Conservation (phyloP, 2,888 invertebrate species). For the Adelognathus sp. region DNA sequence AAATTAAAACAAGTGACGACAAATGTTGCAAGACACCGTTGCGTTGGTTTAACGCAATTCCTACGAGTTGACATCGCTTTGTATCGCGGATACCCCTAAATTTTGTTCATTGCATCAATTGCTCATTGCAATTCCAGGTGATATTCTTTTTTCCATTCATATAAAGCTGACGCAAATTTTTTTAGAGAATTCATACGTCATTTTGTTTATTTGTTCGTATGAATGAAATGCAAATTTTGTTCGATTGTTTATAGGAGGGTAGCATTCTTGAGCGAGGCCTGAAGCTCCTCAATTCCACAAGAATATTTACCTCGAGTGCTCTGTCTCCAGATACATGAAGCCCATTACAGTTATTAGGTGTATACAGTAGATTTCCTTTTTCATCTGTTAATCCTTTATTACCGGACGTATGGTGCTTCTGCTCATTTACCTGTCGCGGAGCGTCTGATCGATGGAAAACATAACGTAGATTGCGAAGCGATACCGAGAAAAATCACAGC, state of each 20-base stretch:
- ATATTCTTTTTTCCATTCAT: too few species aligned
- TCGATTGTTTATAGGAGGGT: too few species aligned
- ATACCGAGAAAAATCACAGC: constrained; percentile 33
- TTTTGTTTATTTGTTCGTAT: not conserved
- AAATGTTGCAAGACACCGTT: constrained; percentile 44
- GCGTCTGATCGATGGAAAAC: constrained; percentile 26
- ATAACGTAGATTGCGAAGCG: constrained; percentile 27
- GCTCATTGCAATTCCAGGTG: too few species aligned
- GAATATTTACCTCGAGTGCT: not conserved
- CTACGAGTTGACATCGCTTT: not conserved
- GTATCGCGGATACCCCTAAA: not conserved
- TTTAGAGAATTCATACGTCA: not conserved
- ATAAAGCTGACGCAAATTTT: too few species aligned
- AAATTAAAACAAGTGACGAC: constrained; percentile 4
- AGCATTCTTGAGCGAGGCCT: too few species aligned
- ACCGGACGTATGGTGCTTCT: not conserved
- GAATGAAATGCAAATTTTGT: not conserved
- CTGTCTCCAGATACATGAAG: not conserved
- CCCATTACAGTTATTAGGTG: not conserved
- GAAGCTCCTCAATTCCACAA: too few species aligned
- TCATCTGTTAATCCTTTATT: not conserved
- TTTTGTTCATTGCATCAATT: constrained; percentile 17
- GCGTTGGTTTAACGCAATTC: constrained; percentile 18
- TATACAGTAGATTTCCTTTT: not conserved
- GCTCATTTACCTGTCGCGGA: constrained; percentile 17